phyloP scores from a whole-genome alignment of 2,888 invertebrate genomes.

The Campoletis raptor region DNA sequence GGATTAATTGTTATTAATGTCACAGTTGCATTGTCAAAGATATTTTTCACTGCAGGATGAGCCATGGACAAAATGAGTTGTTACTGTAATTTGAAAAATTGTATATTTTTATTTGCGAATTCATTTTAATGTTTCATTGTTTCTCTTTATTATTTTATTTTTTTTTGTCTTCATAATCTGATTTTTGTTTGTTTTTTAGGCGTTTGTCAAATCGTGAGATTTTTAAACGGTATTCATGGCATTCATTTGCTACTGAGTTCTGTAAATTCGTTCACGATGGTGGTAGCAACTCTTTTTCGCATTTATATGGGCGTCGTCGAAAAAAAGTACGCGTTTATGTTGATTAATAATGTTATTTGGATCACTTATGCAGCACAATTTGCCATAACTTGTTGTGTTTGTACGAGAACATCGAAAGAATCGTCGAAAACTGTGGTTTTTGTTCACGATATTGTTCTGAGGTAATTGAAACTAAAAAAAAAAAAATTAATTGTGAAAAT shows the following conservation, averaged over 20 bases:
- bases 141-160: background rate
- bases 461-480: slow-evolving; percentile 34
- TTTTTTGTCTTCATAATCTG: background rate
- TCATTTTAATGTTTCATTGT: too few relatives aligned
- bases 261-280: slow-evolving; percentile 79
- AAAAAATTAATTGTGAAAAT: background rate
- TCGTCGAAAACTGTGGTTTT: slow-evolving; percentile 73
- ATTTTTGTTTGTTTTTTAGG: slow-evolving; percentile 63
- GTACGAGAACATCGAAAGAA: slow-evolving; percentile 73
- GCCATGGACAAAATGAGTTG: too few relatives aligned
- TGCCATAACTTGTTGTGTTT: slow-evolving; percentile 74
- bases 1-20: too few relatives aligned
- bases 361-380: slow-evolving; percentile 76
- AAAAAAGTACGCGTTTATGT: slow-evolving; percentile 74
- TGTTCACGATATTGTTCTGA: slow-evolving; percentile 72
- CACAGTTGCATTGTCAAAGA: too few relatives aligned
- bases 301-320: slow-evolving; percentile 80
- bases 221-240: slow-evolving; percentile 76
- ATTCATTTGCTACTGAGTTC: slow-evolving; percentile 76
- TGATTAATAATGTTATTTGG: slow-evolving; percentile 79
- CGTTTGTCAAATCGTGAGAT: slow-evolving; percentile 73
- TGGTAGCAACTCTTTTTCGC: slow-evolving; percentile 78
- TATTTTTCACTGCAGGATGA: too few relatives aligned
- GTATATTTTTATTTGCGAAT: background rate
- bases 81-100: background rate